phyloP scores from a whole-genome alignment of 2,113 vertebrate genomes.

The Calonectris borealis region DNA sequence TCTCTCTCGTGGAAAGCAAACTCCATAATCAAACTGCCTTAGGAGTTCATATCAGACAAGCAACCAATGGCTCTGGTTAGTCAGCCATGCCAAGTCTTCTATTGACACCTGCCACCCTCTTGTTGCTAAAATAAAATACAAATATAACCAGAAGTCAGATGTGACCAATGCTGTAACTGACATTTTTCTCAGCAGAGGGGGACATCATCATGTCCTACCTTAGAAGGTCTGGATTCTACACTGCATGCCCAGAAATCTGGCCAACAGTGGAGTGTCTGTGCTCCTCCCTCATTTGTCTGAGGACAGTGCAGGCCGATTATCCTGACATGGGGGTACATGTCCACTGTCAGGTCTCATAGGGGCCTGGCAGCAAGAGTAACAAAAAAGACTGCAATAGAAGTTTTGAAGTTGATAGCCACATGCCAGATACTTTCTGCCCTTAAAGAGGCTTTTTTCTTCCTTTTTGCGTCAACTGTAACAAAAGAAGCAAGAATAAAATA shows the following conservation, averaged over 20 bases:
- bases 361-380: constrained; percentile 68
- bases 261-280: constrained; percentile 68
- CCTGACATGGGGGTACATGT: constrained; percentile 65
- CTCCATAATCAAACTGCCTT: neutral
- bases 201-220: constrained; percentile 68
- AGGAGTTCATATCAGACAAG: neutral
- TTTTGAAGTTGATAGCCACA: constrained; percentile 70
- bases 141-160: constrained; percentile 43
- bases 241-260: constrained; percentile 71
- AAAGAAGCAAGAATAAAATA: constrained; percentile 71
- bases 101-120: constrained; percentile 11
- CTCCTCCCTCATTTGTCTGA: constrained; percentile 70
- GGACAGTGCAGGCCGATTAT: constrained; percentile 64
- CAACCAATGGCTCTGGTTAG: neutral
- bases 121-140: constrained; percentile 26
- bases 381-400: constrained; percentile 69
- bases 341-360: constrained; percentile 70
- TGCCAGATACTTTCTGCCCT: constrained; percentile 67
- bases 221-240: constrained; percentile 72
- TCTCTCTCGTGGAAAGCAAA: neutral
- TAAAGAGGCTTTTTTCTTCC: constrained; percentile 71
- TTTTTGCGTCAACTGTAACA: constrained; percentile 70
- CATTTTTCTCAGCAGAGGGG: constrained; percentile 61
- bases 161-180: constrained; percentile 34
- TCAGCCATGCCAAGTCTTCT: neutral